Evolutionary conservation across 2,888 invertebrate species (phyloP).

Genomic region (Baccha elongata): DNA sequence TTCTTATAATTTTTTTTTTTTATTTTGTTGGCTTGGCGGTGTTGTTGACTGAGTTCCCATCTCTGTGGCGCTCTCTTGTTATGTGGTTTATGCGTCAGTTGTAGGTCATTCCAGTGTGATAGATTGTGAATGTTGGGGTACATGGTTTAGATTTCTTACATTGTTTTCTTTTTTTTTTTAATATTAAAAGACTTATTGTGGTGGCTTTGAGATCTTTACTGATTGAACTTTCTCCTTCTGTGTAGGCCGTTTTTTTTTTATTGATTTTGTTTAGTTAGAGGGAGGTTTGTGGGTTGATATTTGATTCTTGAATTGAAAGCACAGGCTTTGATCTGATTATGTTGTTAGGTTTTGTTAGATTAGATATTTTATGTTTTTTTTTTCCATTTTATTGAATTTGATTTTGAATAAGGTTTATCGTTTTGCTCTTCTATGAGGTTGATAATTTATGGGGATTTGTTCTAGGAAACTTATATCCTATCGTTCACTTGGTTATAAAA

Average conservation of each 20-base stretch:
- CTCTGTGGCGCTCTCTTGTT: constrained; percentile 26
- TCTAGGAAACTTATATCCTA: background rate
- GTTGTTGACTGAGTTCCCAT: background rate
- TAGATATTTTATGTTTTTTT: background rate
- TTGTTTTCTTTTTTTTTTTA: constrained; percentile 20
- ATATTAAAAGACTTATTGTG: constrained; percentile 59
- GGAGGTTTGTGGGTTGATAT: constrained; percentile 37
- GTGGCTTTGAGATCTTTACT: constrained; percentile 39
- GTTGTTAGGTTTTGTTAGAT: constrained; percentile 39
- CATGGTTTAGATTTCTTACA: background rate
- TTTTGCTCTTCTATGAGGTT: no score
- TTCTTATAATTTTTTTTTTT: constrained; percentile 17
- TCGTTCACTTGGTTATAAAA: no score
- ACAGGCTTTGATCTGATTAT: constrained; percentile 17
- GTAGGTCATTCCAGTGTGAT: constrained; percentile 38
- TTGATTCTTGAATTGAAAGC: constrained; percentile 42
- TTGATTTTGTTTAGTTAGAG: constrained; percentile 23
- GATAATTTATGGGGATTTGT: background rate
- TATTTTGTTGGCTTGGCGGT: background rate
- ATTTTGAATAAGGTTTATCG: background rate
- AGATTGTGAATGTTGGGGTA: constrained; percentile 39
- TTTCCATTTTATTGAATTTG: background rate
- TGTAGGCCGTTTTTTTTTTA: constrained; percentile 36
- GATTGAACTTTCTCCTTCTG: constrained; percentile 64
- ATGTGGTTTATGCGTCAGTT: constrained; percentile 65